These are phyloP conservation scores for Iphiclides podalirius DNA, from an alignment of 2,888 invertebrate genomes.

Conservation along the genomic window DNA sequence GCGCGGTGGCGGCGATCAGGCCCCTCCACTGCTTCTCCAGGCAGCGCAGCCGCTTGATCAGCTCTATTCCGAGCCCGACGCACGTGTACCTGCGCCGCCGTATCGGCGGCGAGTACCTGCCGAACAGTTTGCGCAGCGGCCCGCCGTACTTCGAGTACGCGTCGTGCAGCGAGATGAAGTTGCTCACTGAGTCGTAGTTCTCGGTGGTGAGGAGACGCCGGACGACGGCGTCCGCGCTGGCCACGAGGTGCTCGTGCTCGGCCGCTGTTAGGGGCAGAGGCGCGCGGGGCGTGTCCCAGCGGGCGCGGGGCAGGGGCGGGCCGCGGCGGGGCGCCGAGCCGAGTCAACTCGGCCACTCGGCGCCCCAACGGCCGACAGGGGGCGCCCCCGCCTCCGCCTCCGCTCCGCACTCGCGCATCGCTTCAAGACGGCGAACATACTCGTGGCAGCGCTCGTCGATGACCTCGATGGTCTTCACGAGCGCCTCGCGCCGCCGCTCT, in stretches of 20 bases:
- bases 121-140: constrained; percentile 85
- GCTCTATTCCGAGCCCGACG: constrained; percentile 91
- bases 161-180: constrained; percentile 86
- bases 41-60: constrained; percentile 82
- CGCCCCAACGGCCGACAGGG: constrained; percentile 94
- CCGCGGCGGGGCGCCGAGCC: constrained; percentile 71
- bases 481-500: constrained; percentile 83
- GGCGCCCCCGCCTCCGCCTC: constrained; percentile 82
- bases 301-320: constrained; percentile 44
- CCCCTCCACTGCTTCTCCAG: constrained; percentile 83
- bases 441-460: constrained; percentile 46
- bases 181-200: constrained; percentile 94
- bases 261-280: constrained; percentile 52
- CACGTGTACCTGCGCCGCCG: constrained; percentile 91
- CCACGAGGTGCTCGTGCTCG: constrained; percentile 89
- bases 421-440: constrained; percentile 77
- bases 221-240: constrained; percentile 88
- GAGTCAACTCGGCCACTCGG: constrained; percentile 99
- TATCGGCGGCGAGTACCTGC: constrained; percentile 88
- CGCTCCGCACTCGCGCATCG: constrained; percentile 64
- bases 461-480: constrained; percentile 78
- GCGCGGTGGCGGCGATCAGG: constrained; percentile 78
- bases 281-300: constrained; percentile 59
- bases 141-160: constrained; percentile 80
- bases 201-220: constrained; percentile 90